These are phyloP conservation scores for Zaprionus capensis DNA, from an alignment of 1,140 invertebrate species.

Conservation along the genomic window DNA sequence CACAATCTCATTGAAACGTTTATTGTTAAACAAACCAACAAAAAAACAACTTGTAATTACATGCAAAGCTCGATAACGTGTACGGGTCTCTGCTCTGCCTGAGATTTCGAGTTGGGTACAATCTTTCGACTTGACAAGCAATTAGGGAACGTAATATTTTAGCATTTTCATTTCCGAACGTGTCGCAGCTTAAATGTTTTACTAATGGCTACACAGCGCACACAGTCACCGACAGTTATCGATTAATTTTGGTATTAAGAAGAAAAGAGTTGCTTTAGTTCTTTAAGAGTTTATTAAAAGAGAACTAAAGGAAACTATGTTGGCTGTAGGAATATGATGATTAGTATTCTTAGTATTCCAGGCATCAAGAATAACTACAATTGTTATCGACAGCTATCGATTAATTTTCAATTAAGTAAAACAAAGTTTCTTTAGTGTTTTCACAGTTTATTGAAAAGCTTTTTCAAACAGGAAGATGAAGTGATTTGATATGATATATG, in stretches of 20 bases:
- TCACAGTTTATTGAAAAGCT: background rate
- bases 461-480: too few species aligned
- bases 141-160: slow-evolving; percentile 11
- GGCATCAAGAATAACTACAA: too few species aligned
- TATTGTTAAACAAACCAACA: slow-evolving; percentile 5
- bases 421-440: background rate
- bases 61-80: slow-evolving; percentile 21
- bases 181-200: background rate
- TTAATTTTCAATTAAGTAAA: background rate
- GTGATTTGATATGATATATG: too few species aligned
- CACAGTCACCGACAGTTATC: background rate
- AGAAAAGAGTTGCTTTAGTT: too few species aligned
- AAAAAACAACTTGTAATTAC: slow-evolving; percentile 10
- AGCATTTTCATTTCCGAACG: background rate
- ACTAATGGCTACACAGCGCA: background rate
- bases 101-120: background rate
- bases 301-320: too few species aligned
- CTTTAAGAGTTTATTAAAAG: too few species aligned
- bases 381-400: background rate
- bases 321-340: too few species aligned
- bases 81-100: background rate
- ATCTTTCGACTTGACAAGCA: slow-evolving; percentile 8
- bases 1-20: slow-evolving; percentile 12
- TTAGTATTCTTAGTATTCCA: too few species aligned
- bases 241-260: background rate